Evolutionary conservation across 2,113 vertebrate genomes (phyloP), one percentile per base, ranked within the genome.

Genomic region (Seriola quinqueradiata): DNA sequence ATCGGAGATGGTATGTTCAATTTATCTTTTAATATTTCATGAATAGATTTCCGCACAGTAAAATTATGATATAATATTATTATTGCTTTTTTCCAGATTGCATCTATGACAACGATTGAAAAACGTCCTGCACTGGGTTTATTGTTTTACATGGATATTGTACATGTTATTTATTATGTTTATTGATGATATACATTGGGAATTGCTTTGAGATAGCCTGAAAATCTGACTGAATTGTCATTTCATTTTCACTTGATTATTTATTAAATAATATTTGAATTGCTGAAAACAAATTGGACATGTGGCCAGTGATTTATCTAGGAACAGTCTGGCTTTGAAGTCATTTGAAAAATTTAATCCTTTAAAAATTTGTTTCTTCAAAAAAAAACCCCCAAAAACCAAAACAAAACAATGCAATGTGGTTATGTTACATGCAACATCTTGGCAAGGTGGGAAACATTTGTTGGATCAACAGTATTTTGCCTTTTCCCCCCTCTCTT

Each of bases 1-100:
- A 94, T 99, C 77, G 96, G 95, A 90, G 97, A 97, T 0, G 97
- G 98, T 99, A 96, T 16, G 96, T 95, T 61, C 2, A 67, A 0
- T 69, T 44, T 7, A 64, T 59, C 4, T 16, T 34, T 34, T 59
- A 38, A 21, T 6, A 44, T 71, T 38, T 59, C 12, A 34, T 52
- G 4, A 36, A 75, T 23, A 25, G 9, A 46, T 66, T 54, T 65
- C 16, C 13, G 32, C 4, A 28, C 14, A 32, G 12, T 40, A 1
- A 40, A 21, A 36, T 36, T 6, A 11, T 8, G 10, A 10, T 11
- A 10, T 28, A n/a, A 54, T 58, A 12, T 25, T 16, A 48, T 28
- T 36, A 8, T 50, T 63, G 90, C 5, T 69, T 75, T 40, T 77
- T 93, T 89, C 23, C 93, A 96, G 95, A 94, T 9, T 94, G 90